Evolutionary conservation across 2,797 vertebrate genomes (phyloP).

Genomic region (Pseudochromis fuscus): DNA sequence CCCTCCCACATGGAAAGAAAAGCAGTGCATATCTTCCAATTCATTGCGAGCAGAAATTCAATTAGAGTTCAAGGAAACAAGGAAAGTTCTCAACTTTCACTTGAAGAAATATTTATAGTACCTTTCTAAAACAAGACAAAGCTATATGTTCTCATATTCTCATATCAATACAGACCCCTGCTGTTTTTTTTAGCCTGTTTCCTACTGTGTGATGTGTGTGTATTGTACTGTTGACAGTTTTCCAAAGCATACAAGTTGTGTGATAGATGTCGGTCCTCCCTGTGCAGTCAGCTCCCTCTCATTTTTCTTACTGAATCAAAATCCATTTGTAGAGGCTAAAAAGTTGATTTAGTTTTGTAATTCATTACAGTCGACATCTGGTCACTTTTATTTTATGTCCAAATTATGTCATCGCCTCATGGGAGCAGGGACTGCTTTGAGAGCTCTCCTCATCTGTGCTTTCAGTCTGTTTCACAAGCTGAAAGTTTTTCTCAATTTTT

Average conservation of each 20-base stretch:
- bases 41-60: background rate
- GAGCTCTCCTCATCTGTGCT: slow-evolving; percentile 17
- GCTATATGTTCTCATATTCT: background rate
- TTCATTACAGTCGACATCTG: slow-evolving; percentile 2
- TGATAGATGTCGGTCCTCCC: background rate
- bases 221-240: slow-evolving; percentile 5
- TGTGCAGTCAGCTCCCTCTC: slow-evolving; percentile 2
- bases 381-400: slow-evolving; percentile 24
- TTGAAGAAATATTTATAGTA: background rate
- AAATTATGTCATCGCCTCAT: slow-evolving; percentile 7
- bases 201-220: background rate
- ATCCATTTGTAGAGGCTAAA: slow-evolving; percentile 18
- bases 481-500: slow-evolving; percentile 28
- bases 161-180: background rate
- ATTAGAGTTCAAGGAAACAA: background rate
- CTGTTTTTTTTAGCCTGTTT: slow-evolving; percentile 15
- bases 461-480: slow-evolving; percentile 44
- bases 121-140: background rate
- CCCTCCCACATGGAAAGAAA: background rate
- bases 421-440: slow-evolving; percentile 20
- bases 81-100: background rate
- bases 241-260: slow-evolving; percentile 19
- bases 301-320: slow-evolving; percentile 22
- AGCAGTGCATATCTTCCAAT: too few species aligned
- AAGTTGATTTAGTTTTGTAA: slow-evolving; percentile 1